Conservation (phyloP, 1,140 invertebrate species). For the Olivierus martensii region DNA sequence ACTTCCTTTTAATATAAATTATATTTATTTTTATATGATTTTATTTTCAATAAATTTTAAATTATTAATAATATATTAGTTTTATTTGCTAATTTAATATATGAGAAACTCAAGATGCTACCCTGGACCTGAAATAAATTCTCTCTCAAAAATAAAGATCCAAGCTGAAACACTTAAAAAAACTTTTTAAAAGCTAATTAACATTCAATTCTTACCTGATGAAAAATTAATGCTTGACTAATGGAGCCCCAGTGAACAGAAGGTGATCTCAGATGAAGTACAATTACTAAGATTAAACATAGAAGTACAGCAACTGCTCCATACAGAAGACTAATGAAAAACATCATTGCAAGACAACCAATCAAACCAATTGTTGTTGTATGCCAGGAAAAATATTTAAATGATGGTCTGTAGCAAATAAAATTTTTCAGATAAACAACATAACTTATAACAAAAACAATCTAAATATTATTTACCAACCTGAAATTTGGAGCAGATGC, state of each 20-base stretch:
- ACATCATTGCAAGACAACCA: constrained; percentile 90
- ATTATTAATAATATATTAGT: too few relatives aligned
- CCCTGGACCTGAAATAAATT: too few relatives aligned
- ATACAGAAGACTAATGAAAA: constrained; percentile 83
- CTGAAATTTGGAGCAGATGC: constrained; percentile 94
- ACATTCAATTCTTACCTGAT: constrained; percentile 55
- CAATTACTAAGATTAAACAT: constrained; percentile 67
- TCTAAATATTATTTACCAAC: constrained; percentile 32
- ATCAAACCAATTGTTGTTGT: constrained; percentile 74
- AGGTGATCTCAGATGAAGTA: constrained; percentile 84
- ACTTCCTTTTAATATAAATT: too few relatives aligned
- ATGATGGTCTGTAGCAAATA: constrained; percentile 62
- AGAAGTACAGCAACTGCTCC: constrained; percentile 75
- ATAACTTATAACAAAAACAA: constrained; percentile 1
- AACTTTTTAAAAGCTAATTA: too few relatives aligned
- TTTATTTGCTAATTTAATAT: too few relatives aligned
- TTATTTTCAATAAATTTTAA: too few relatives aligned
- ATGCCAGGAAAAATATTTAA: constrained; percentile 92
- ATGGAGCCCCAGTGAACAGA: constrained; percentile 89
- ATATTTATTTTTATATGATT: too few relatives aligned
- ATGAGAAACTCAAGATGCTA: too few relatives aligned
- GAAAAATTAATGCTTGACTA: constrained; percentile 96
- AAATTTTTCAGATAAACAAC: constrained; percentile 10
- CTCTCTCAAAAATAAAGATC: too few relatives aligned
- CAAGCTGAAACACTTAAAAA: too few relatives aligned